Evolutionary conservation across 2,888 invertebrate genomes (phyloP), one percentile per base, ranked within the genome.

Genomic region (Dermolepida albohirtum): DNA sequence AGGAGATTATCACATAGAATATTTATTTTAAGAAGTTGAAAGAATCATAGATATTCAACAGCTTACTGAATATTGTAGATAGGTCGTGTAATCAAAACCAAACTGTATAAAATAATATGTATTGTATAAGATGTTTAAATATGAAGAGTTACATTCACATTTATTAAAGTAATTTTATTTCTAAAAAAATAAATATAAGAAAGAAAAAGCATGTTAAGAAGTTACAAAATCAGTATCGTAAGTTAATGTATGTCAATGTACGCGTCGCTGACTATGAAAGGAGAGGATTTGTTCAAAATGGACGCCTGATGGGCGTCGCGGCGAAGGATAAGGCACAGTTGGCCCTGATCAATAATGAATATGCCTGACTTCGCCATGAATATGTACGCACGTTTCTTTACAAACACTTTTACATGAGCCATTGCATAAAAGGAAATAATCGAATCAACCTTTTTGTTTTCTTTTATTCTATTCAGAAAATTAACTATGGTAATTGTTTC

Each of bases 301-400:
- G 81, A 78, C 76, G 82, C 79, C 80, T 76, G 80, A 76, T 79
- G 78, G 77, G 76, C 81, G 81, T 81, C 81, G 81, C 81, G 81
- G 79, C 80, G 79, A 73, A 77, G 79, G 76, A 79, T 80, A 81
- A 81, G 82, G 81, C 79, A 79, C 29, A 57, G 57, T 52, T 63
- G 29, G 76, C 77, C 74, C 79, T 81, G 80, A 83, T 83, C 82
- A 82, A 83, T 83, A 83, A 82, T 81, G 81, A 81, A 82, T 80
- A 81, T 78, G 79, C 77, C 78, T 76, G 77, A 80, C 78, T 79
- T 79, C 77, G 77, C 77, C 78, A 77, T 78, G 76, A 75, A 74
- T 76, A 74, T 75, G 72, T 76, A 62, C 47, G 49, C 34, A 62
- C 47, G 34, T 34, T 47, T 62, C 59, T 62, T 62, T 44, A 57